Evolutionary conservation across 2,113 vertebrate species (phyloP), one percentile per base, ranked within the genome.

Genomic region (Gymnorhina tibicen): DNA sequence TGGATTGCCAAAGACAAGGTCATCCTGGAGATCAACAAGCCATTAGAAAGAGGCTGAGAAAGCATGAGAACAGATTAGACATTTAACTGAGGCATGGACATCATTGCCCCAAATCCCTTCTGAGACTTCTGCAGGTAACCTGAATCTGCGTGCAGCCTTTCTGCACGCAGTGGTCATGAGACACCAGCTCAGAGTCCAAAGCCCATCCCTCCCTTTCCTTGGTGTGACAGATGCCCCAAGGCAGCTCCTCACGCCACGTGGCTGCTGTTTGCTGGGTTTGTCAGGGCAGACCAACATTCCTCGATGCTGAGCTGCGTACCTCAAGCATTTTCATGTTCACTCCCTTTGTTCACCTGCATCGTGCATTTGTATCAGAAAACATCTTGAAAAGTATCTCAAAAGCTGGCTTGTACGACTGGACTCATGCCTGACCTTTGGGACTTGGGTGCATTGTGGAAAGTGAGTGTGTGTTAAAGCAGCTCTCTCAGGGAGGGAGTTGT

Each of bases 191-290:
- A 17, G 42, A n/a, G n/a, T 33, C 30, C 52, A 64, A 28, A 60
- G 6, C n/a, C 41, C 49, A 49, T 21, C 24, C 19, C 17, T 26
- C 4, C 3, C 3, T 68, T 68, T 60, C 21, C 32, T 16, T 21
- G 35, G 13, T 19, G 4, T 28, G 59, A 49, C 0, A 9, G 28
- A 30, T 18, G 16, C 15, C 16, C 44, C 35, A 24, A 7, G 41
- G 39, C 28, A 92, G 21, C 16, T 63, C 32, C 24, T 72, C 7
- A 11, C 0, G 0, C 58, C 35, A 37, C 7, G 0, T 20, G 64
- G 67, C 9, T 2, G 0, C n/a, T 30, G 7, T 24, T 76, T 7
- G 3, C 35, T 1, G 2, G 9, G 11, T 13, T 55, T 75, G 55
- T 64, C 39, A 55, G 80, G 58, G 44, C 58, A 58, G 24, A 46